Conservation (phyloP, 2,888 invertebrate species). For the Tenthredo notha region DNA sequence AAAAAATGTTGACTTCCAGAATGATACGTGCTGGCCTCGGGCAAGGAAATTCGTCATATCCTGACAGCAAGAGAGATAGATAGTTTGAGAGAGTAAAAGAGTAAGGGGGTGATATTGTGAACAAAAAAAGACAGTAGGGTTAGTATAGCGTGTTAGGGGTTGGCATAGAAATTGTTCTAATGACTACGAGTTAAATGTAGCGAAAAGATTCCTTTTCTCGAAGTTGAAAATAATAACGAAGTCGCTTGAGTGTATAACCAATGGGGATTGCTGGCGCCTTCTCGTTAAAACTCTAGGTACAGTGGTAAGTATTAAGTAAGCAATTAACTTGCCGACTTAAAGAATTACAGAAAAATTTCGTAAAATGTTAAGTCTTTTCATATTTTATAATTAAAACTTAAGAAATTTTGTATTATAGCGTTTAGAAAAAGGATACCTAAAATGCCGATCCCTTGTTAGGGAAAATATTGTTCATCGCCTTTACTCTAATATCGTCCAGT, state of each 20-base stretch:
- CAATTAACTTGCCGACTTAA: conserved; percentile 29
- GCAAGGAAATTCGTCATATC: conserved; percentile 40
- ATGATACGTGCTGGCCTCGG: conserved; percentile 26
- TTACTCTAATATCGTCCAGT: conserved; percentile 1
- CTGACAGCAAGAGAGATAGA: conserved; percentile 16
- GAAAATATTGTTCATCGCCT: background rate
- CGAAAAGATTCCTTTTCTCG: background rate
- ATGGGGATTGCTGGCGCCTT: background rate
- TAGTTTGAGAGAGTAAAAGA: background rate
- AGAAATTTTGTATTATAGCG: background rate
- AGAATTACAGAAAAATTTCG: conserved; percentile 13
- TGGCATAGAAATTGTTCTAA: conserved; percentile 29
- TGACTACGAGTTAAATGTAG: conserved; percentile 29
- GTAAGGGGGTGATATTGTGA: background rate
- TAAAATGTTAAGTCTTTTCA: background rate
- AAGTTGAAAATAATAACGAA: conserved; percentile 18
- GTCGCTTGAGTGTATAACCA: background rate
- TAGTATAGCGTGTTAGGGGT: conserved; percentile 25
- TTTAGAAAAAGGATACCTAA: background rate
- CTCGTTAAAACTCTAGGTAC: background rate
- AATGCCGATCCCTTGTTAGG: background rate
- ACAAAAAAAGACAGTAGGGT: conserved; percentile 23
- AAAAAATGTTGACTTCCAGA: conserved; percentile 13
- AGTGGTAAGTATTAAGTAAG: conserved; percentile 25
- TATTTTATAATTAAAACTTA: background rate